These are phyloP conservation scores for Puffinus mauretanicus DNA, from an alignment of 2,113 vertebrate species.

Conservation along the genomic window DNA sequence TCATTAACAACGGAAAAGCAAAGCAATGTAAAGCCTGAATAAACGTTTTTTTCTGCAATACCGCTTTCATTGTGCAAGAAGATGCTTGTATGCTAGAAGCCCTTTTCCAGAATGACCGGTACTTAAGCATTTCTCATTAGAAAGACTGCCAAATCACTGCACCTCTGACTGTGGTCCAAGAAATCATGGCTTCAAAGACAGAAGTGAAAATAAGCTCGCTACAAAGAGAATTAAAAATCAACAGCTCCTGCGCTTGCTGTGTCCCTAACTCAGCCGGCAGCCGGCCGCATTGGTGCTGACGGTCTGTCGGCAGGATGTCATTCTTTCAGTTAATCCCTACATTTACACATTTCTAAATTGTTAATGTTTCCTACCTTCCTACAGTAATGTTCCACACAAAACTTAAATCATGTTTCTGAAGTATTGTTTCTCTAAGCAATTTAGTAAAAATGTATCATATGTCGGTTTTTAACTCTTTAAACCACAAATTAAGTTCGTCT, in stretches of 20 bases:
- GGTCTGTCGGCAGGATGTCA: not conserved
- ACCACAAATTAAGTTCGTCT: not conserved
- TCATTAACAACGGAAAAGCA: not conserved
- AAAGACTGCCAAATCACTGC: not conserved
- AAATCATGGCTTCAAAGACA: not conserved
- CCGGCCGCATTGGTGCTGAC: fast-evolving
- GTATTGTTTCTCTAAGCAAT: not conserved
- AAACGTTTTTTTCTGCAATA: not conserved
- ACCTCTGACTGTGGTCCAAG: not conserved
- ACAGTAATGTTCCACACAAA: not conserved
- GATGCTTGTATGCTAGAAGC: not conserved
- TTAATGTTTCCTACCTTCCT: not conserved
- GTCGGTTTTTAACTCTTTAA: not conserved
- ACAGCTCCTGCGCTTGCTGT: not conserved
- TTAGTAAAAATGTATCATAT: not conserved
- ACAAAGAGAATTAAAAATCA: not conserved
- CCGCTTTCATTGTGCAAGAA: not conserved
- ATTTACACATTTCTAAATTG: not conserved
- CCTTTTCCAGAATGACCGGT: not conserved
- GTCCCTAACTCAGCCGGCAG: not conserved
- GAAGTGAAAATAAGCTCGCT: not conserved
- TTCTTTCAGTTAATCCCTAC: not conserved
- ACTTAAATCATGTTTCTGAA: not conserved
- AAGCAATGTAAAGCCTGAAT: not conserved
- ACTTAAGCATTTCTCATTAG: not conserved